phyloP scores from a whole-genome alignment of 2,888 invertebrate species.

The Fragum sueziense region DNA sequence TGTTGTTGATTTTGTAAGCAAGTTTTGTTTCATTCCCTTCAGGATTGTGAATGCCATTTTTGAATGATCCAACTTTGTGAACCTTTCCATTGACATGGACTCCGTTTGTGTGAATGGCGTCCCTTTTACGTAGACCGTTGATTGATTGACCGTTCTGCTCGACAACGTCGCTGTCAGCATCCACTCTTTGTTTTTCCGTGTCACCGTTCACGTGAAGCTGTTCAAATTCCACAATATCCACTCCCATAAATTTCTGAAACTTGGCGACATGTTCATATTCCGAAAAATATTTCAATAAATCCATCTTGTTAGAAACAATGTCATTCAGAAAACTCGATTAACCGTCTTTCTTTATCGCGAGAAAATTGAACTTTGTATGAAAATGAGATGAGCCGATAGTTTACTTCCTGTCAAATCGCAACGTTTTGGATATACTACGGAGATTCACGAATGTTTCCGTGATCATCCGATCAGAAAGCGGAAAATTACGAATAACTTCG shows the following conservation, averaged over 20 bases:
- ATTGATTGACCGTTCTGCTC: neutral
- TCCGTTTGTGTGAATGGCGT: neutral
- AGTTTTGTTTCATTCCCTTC: constrained; percentile 35
- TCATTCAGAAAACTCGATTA: neutral
- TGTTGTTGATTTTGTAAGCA: constrained; percentile 66
- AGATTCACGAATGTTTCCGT: neutral
- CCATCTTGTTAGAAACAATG: constrained; percentile 34
- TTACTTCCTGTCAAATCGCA: constrained; percentile 10
- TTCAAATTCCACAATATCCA: constrained; percentile 77
- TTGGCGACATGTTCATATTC: constrained; percentile 88
- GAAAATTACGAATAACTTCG: too few species aligned
- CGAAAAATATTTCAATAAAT: constrained; percentile 52
- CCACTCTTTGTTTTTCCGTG: neutral
- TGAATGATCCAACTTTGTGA: constrained; percentile 31
- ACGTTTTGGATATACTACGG: neutral
- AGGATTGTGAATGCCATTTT: constrained; percentile 36
- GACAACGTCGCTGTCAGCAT: neutral
- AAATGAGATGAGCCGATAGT: neutral
- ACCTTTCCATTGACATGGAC: constrained; percentile 1
- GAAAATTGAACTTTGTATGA: neutral
- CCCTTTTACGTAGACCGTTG: constrained; percentile 17
- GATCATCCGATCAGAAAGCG: too few species aligned
- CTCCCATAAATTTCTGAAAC: constrained; percentile 91
- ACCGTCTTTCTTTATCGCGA: neutral
- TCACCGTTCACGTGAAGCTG: constrained; percentile 17